phyloP scores from a whole-genome alignment of 2,888 invertebrate genomes.

The Sicus ferrugineus region DNA sequence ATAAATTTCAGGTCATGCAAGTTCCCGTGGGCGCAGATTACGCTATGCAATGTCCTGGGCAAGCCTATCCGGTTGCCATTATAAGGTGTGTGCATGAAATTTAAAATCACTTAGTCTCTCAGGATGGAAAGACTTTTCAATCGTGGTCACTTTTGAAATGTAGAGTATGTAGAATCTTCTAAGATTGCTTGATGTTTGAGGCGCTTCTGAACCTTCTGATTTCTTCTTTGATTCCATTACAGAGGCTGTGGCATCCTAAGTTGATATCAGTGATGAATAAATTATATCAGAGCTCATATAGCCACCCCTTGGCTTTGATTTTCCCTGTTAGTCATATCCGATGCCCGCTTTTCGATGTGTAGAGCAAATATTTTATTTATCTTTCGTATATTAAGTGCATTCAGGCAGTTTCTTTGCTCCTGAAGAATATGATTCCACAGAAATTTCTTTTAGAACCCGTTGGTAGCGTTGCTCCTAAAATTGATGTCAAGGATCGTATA shows the following conservation, averaged over 20 bases:
- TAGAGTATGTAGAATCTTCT: no score
- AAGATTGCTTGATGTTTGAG: neutral
- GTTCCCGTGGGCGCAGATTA: constrained; percentile 65
- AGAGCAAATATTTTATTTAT: neutral
- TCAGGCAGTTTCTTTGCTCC: constrained; percentile 38
- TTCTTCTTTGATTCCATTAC: no score
- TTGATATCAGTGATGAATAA: constrained; percentile 73
- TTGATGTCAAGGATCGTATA: constrained; percentile 71
- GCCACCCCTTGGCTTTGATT: constrained; percentile 70
- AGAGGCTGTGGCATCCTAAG: constrained; percentile 70
- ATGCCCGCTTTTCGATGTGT: constrained; percentile 47
- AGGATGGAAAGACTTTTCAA: no score
- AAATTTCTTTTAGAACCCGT: constrained; percentile 70
- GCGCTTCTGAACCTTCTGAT: constrained; percentile 65
- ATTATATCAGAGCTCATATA: constrained; percentile 66
- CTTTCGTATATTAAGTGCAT: constrained; percentile 28
- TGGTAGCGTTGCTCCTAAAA: constrained; percentile 74
- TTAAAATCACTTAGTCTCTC: neutral
- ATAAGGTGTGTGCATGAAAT: constrained; percentile 67
- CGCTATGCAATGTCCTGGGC: constrained; percentile 76
- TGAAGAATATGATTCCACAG: no score
- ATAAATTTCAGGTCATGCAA: constrained; percentile 63
- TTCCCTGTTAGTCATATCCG: constrained; percentile 71
- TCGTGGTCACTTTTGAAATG: no score
- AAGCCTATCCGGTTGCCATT: constrained; percentile 76